phyloP scores from a whole-genome alignment of 2,888 invertebrate genomes.

The Pheosia tremula region DNA sequence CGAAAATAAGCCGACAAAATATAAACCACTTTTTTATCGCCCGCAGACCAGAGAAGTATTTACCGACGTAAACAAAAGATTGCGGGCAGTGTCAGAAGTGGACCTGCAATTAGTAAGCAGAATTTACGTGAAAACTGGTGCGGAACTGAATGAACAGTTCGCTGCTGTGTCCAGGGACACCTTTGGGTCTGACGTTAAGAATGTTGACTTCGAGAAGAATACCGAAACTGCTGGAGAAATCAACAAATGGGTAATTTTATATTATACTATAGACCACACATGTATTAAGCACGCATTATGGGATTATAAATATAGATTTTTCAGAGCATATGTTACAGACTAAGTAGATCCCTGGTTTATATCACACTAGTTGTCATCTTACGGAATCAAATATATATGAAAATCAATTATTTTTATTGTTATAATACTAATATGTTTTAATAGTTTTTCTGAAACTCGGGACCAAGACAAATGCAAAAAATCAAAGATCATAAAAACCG shows the following conservation, averaged over 20 bases:
- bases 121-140: constrained; percentile 83
- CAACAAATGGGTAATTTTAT: constrained; percentile 87
- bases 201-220: constrained; percentile 84
- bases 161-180: constrained; percentile 77
- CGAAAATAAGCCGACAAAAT: too few relatives aligned
- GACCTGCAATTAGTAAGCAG: constrained; percentile 87
- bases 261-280: neutral
- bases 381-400: too few relatives aligned
- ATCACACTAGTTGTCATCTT: too few relatives aligned
- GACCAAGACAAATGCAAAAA: too few relatives aligned
- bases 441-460: too few relatives aligned
- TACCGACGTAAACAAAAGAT: constrained; percentile 37
- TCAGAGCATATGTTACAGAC: too few relatives aligned
- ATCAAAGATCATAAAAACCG: too few relatives aligned
- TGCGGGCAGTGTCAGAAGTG: constrained; percentile 70
- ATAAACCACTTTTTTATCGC: too few relatives aligned
- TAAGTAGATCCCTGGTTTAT: too few relatives aligned
- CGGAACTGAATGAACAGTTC: constrained; percentile 81
- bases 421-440: too few relatives aligned
- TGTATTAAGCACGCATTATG: neutral
- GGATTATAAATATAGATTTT: too few relatives aligned
- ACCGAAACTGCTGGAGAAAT: constrained; percentile 82
- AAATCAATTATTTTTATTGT: too few relatives aligned
- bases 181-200: constrained; percentile 86
- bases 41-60: constrained; percentile 65